Percentiles rank a stretch among this genome's conserved stretches.
Evolutionary conservation across 2,113 vertebrate species (phyloP).

Genomic region (Dicentrarchus labrax): DNA sequence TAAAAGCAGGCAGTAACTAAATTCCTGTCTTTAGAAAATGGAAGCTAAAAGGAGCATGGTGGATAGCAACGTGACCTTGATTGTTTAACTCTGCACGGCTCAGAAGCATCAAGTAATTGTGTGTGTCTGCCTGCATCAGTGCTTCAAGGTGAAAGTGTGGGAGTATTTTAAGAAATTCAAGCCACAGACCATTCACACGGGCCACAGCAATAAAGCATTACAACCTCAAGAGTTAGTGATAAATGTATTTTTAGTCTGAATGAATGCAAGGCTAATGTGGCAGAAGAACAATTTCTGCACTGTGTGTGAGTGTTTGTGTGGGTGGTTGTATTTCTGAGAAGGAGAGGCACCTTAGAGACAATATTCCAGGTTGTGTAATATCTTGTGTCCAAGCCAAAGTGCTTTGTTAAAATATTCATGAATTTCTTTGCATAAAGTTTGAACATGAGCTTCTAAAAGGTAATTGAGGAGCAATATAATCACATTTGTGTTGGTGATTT

Average conservation of each 20-base stretch:
- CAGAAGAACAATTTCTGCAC: not conserved
- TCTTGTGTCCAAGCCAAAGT: conserved; percentile 6
- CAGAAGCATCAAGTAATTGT: conserved; percentile 38
- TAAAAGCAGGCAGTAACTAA: conserved; percentile 52
- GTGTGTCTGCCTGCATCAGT: conserved; percentile 22
- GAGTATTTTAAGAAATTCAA: conserved; percentile 41
- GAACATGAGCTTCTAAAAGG: conserved; percentile 9
- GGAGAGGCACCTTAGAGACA: conserved; percentile 1
- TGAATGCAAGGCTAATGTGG: conserved; percentile 35
- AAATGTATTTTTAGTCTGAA: conserved; percentile 51
- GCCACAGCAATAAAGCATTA: conserved; percentile 5
- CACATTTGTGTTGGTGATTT: not conserved
- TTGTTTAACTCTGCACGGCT: conserved; percentile 17
- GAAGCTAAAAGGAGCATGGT: conserved; percentile 13
- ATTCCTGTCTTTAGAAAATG: conserved; percentile 37
- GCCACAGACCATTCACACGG: not conserved
- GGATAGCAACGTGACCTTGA: conserved; percentile 51
- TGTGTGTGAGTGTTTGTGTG: conserved; percentile 14
- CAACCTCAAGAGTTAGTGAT: conserved; percentile 5
- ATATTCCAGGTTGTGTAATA: conserved; percentile 8
- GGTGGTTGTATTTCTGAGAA: conserved; percentile 16
- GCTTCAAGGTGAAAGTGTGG: conserved; percentile 58
- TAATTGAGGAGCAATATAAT: not conserved
- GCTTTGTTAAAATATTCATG: conserved; percentile 33
- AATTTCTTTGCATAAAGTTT: not conserved